Percentiles rank a stretch among this genome's conserved stretches.
These are phyloP conservation scores for Ormyrus nitidulus DNA, from an alignment of 2,888 invertebrate genomes.

Conservation along the genomic window DNA sequence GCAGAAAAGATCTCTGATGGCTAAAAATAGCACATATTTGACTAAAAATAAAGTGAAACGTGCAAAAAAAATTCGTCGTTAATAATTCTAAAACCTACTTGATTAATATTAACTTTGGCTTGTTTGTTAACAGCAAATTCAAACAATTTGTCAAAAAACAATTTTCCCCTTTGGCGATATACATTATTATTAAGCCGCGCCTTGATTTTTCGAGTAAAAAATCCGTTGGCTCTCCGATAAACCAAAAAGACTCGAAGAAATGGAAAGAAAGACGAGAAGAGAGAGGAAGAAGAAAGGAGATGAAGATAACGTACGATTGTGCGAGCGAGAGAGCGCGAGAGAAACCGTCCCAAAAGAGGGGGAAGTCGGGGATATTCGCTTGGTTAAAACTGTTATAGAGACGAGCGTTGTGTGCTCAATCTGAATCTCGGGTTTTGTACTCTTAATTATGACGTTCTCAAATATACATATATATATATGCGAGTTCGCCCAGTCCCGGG, in stretches of 20 bases:
- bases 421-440: slow-evolving; percentile 50
- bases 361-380: slow-evolving; percentile 52
- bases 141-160: too few relatives aligned
- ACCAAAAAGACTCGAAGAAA: slow-evolving; percentile 2
- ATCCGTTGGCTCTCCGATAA: slow-evolving; percentile 13
- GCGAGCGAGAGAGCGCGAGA: slow-evolving; percentile 43
- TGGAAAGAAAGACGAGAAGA: slow-evolving; percentile 19
- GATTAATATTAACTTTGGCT: too few relatives aligned
- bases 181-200: too few relatives aligned
- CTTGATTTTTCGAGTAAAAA: background rate
- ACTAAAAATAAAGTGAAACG: too few relatives aligned
- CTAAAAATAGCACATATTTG: too few relatives aligned
- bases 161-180: too few relatives aligned
- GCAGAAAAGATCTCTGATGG: too few relatives aligned
- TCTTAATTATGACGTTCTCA: slow-evolving; percentile 52
- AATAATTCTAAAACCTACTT: too few relatives aligned
- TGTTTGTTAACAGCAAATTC: too few relatives aligned
- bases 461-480: slow-evolving; percentile 6
- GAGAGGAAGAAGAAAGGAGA: background rate
- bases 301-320: background rate
- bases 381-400: slow-evolving; percentile 56
- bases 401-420: slow-evolving; percentile 51
- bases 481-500: background rate
- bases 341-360: slow-evolving; percentile 3
- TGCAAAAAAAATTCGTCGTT: too few relatives aligned